phyloP scores from a whole-genome alignment of 2,113 vertebrate species.

The Chaetops frenatus region DNA sequence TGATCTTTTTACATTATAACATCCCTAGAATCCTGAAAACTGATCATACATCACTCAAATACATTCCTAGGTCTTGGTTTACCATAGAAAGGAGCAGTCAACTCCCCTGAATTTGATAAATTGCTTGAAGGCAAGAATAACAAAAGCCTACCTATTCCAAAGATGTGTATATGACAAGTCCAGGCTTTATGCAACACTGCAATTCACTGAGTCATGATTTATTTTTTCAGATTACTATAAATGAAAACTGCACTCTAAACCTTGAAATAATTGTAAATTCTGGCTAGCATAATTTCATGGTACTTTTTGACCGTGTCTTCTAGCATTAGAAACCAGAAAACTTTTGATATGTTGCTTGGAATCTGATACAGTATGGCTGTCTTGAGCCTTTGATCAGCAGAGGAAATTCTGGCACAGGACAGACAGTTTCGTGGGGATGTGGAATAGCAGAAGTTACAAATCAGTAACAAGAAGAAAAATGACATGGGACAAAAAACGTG shows the following conservation, averaged over 20 bases:
- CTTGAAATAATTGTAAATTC: background rate
- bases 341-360: background rate
- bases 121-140: background rate
- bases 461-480: background rate
- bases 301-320: background rate
- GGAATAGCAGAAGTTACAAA: background rate
- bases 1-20: background rate
- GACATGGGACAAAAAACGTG: background rate
- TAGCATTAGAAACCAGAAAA: background rate
- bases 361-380: background rate
- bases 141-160: background rate
- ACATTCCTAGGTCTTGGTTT: background rate
- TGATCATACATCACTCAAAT: background rate
- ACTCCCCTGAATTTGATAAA: background rate
- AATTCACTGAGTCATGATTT: background rate
- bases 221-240: background rate
- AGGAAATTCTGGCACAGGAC: background rate
- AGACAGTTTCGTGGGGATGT: background rate
- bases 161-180: background rate
- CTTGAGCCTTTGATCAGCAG: background rate
- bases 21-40: background rate
- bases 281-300: background rate
- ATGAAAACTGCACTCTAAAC: background rate
- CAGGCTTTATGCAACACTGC: background rate
- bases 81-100: background rate